phyloP scores from a whole-genome alignment of 2,113 vertebrate genomes.

The Helogale parvula region DNA sequence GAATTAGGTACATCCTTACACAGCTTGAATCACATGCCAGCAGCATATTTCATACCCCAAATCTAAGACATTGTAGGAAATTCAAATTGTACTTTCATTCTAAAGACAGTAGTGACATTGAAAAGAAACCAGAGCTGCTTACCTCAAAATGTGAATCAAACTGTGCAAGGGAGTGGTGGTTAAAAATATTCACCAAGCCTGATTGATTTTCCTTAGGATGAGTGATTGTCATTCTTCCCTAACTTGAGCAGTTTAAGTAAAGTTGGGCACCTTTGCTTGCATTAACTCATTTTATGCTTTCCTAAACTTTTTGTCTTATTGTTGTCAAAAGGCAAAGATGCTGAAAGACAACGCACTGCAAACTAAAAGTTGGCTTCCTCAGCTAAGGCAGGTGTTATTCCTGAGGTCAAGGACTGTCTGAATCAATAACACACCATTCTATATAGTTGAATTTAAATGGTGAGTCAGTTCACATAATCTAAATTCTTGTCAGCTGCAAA shows the following conservation, averaged over 20 bases:
- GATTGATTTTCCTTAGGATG: slow-evolving; percentile 50
- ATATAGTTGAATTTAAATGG: slow-evolving; percentile 77
- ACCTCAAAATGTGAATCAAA: slow-evolving; percentile 35
- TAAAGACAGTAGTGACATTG: neutral
- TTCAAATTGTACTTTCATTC: neutral
- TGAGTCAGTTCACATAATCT: slow-evolving; percentile 80
- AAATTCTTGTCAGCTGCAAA: slow-evolving; percentile 76
- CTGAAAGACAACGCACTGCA: slow-evolving; percentile 67
- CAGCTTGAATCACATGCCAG: neutral
- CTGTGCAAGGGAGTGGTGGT: neutral
- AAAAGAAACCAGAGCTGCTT: slow-evolving; percentile 8
- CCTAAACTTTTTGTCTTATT: slow-evolving; percentile 75
- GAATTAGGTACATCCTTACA: neutral
- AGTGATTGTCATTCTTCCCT: slow-evolving; percentile 17
- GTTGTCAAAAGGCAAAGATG: slow-evolving; percentile 75
- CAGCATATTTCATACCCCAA: neutral
- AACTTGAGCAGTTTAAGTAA: slow-evolving; percentile 43
- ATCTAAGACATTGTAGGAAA: neutral
- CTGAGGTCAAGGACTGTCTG: slow-evolving; percentile 80
- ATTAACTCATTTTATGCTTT: slow-evolving; percentile 72
- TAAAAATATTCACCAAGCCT: neutral
- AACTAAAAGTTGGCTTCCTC: slow-evolving; percentile 73
- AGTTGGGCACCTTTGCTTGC: slow-evolving; percentile 54
- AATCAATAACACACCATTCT: slow-evolving; percentile 81
- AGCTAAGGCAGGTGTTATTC: slow-evolving; percentile 68